Percentiles rank a stretch among this genome's conserved stretches.
These are phyloP conservation scores for Dipodomys spectabilis DNA, from an alignment of 2,113 vertebrate species.

Conservation along the genomic window DNA sequence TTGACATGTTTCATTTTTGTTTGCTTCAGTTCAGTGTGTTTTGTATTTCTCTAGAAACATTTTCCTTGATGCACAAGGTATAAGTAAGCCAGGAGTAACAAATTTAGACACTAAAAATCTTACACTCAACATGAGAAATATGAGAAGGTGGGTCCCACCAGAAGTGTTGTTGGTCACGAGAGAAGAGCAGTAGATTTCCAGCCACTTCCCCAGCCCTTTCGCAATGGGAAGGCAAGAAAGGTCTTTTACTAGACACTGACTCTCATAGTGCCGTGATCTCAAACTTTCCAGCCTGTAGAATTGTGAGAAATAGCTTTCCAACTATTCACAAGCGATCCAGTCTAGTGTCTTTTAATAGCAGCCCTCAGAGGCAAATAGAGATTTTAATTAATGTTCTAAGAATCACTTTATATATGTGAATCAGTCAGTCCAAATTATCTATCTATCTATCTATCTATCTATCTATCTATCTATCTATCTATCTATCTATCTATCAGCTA, in stretches of 20 bases:
- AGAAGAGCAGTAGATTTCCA: too few relatives aligned
- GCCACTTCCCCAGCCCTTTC: background rate
- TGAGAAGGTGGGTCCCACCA: background rate
- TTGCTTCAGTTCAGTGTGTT: background rate
- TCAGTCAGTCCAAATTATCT: too few relatives aligned
- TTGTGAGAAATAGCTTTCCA: background rate
- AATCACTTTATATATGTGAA: background rate
- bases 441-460: too few relatives aligned
- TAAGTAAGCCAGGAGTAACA: background rate
- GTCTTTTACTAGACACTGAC: background rate
- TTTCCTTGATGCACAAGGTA: background rate
- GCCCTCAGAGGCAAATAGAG: background rate
- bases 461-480: background rate
- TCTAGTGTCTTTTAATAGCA: background rate
- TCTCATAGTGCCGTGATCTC: background rate
- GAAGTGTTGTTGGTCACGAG: background rate
- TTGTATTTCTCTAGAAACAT: background rate
- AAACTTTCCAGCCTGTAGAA: background rate
- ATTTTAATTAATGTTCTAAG: background rate
- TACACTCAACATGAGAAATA: background rate
- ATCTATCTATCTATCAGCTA: background rate
- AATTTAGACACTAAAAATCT: background rate
- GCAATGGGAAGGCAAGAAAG: background rate
- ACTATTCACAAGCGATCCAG: background rate
- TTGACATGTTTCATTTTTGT: background rate